phyloP scores from a whole-genome alignment of 2,113 vertebrate genomes.

The Buteo buteo region DNA sequence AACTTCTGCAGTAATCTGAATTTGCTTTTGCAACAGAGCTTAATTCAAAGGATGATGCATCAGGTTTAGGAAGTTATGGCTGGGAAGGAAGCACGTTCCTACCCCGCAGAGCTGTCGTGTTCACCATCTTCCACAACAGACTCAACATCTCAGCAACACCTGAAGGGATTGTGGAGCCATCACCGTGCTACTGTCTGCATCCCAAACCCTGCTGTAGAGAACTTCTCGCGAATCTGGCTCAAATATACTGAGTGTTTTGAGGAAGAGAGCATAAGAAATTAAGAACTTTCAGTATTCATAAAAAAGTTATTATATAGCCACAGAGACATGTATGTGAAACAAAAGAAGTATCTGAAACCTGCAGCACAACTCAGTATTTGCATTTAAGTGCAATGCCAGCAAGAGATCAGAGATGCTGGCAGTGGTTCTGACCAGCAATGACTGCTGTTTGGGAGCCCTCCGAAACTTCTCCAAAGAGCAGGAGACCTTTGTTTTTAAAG shows the following conservation, averaged over 20 bases:
- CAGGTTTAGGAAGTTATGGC: background rate
- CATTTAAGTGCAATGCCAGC: background rate
- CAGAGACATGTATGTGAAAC: fast-evolving
- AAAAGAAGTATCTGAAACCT: background rate
- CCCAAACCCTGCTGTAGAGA: background rate
- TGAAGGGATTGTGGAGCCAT: background rate
- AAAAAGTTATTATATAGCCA: background rate
- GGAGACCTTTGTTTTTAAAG: background rate
- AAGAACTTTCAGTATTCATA: background rate
- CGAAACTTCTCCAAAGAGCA: background rate
- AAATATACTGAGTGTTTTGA: fast-evolving
- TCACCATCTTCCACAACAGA: background rate
- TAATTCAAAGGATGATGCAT: fast-evolving
- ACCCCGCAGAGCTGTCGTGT: fast-evolving
- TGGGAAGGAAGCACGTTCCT: fast-evolving
- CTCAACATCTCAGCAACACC: background rate
- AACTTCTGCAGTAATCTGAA: background rate
- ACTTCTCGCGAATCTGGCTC: fast-evolving
- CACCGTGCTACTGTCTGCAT: background rate
- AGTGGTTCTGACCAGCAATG: background rate
- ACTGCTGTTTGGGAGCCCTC: background rate
- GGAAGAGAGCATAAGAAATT: background rate
- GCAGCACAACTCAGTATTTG: background rate
- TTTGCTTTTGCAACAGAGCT: background rate
- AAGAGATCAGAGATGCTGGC: background rate